Conservation (phyloP, 2,797 vertebrate genomes). For the Scarus forsteni region DNA sequence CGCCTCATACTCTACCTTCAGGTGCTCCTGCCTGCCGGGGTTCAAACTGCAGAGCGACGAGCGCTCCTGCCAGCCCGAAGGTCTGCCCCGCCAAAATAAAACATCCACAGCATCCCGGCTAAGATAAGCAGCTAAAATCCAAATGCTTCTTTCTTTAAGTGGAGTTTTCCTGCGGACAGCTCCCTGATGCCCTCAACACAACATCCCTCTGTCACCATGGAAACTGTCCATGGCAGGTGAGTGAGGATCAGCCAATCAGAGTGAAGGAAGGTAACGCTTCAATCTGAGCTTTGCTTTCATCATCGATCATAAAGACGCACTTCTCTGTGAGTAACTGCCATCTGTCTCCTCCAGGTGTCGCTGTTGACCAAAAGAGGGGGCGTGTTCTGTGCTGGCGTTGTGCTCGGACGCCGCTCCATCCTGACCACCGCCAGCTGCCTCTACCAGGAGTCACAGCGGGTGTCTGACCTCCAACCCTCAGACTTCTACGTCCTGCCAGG, state of each 20-base stretch:
- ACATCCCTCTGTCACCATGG: slow-evolving; percentile 58
- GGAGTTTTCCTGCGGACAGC: slow-evolving; percentile 77
- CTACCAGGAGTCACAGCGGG: slow-evolving; percentile 26
- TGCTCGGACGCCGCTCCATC: slow-evolving; percentile 84
- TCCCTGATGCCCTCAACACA: slow-evolving; percentile 6
- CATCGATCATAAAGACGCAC: no score
- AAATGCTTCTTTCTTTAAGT: slow-evolving; percentile 41
- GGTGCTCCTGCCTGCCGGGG: slow-evolving; percentile 88
- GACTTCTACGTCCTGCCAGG: slow-evolving; percentile 66
- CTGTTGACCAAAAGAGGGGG: slow-evolving; percentile 74
- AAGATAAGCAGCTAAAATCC: not conserved
- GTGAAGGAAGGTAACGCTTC: not conserved
- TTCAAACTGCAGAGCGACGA: slow-evolving; percentile 84
- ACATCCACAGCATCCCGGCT: not conserved
- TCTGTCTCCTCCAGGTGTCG: slow-evolving; percentile 79
- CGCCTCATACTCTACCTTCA: slow-evolving; percentile 60
- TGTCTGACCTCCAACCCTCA: not conserved
- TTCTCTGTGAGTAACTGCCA: no score
- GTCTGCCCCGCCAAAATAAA: slow-evolving; percentile 63
- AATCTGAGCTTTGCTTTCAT: no score
- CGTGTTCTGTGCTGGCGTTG: slow-evolving; percentile 87
- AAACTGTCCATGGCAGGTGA: slow-evolving; percentile 93
- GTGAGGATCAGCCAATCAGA: slow-evolving; percentile 22
- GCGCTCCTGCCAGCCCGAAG: slow-evolving; percentile 84
- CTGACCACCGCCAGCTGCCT: slow-evolving; percentile 89